These are phyloP conservation scores for Eledona agricola DNA, from an alignment of 2,888 invertebrate species.

Conservation along the genomic window DNA sequence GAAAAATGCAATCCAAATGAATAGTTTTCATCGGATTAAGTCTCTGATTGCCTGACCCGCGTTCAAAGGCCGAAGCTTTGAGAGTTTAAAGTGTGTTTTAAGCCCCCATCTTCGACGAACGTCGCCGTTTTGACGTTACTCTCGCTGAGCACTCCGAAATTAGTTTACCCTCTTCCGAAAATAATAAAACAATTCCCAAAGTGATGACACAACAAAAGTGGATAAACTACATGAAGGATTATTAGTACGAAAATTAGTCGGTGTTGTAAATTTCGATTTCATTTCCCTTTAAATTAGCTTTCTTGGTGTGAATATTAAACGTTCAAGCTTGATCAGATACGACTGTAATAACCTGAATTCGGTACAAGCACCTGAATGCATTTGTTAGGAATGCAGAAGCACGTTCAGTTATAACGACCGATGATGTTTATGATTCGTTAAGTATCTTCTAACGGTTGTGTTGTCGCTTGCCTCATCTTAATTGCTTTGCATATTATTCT, in stretches of 20 bases:
- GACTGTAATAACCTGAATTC: constrained; percentile 30
- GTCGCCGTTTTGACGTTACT: constrained; percentile 12
- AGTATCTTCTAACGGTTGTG: constrained; percentile 47
- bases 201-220: constrained; percentile 7
- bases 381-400: constrained; percentile 36
- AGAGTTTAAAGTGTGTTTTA: constrained; percentile 22
- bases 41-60: constrained; percentile 15
- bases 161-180: constrained; percentile 5
- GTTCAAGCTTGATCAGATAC: constrained; percentile 26
- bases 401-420: constrained; percentile 49
- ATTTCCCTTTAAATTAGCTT: constrained; percentile 30
- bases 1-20: constrained; percentile 3
- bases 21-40: constrained; percentile 17
- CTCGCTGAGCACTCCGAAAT: constrained; percentile 11
- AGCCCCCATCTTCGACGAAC: constrained; percentile 9
- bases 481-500: constrained; percentile 15
- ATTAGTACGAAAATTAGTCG: constrained; percentile 30
- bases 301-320: constrained; percentile 33
- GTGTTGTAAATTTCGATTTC: constrained; percentile 33
- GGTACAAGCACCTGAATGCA: constrained; percentile 3
- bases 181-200: not conserved
- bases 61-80: constrained; percentile 9
- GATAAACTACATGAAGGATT: constrained; percentile 24
- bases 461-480: constrained; percentile 44
- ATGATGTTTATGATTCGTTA: constrained; percentile 49